phyloP scores from a whole-genome alignment of 2,888 invertebrate species.

The Xiphydria camelus region DNA sequence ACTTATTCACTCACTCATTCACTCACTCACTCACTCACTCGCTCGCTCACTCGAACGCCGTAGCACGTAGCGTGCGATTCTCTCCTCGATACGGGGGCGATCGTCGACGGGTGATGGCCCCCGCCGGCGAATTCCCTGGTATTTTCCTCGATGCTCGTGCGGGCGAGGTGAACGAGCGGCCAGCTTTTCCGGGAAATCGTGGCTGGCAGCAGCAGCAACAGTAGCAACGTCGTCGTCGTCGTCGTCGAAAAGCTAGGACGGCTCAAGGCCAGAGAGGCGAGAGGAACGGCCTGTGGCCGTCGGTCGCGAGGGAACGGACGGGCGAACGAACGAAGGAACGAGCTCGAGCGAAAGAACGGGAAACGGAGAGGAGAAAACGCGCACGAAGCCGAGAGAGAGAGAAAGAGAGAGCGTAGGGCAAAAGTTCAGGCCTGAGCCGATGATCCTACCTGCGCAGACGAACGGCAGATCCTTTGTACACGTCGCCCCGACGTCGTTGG shows the following conservation, averaged over 20 bases:
- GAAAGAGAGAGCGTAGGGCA: constrained; percentile 3
- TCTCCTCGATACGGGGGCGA: too few species aligned
- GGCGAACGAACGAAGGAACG: constrained; percentile 10
- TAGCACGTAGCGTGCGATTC: too few species aligned
- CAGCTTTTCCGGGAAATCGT: background rate
- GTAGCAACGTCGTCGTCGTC: background rate
- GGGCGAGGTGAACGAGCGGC: too few species aligned
- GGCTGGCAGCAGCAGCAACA: background rate
- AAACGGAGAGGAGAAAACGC: constrained; percentile 7
- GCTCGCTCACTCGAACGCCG: too few species aligned
- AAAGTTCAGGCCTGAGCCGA: constrained; percentile 12
- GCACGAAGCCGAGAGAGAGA: background rate
- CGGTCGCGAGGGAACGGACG: background rate
- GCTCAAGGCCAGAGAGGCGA: constrained; percentile 51
- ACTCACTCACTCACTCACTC: too few species aligned
- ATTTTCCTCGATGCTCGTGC: too few species aligned
- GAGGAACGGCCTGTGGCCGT: constrained; percentile 45
- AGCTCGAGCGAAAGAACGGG: constrained; percentile 5
- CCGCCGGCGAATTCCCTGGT: too few species aligned
- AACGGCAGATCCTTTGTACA: constrained; percentile 62
- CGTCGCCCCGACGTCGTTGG: constrained; percentile 48
- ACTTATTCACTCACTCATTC: too few species aligned
- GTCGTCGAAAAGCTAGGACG: too few species aligned
- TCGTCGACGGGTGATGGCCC: too few species aligned
- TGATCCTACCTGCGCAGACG: constrained; percentile 65